These are phyloP conservation scores for Chloropsis cyanopogon DNA, from an alignment of 2,113 vertebrate genomes.

Conservation along the genomic window DNA sequence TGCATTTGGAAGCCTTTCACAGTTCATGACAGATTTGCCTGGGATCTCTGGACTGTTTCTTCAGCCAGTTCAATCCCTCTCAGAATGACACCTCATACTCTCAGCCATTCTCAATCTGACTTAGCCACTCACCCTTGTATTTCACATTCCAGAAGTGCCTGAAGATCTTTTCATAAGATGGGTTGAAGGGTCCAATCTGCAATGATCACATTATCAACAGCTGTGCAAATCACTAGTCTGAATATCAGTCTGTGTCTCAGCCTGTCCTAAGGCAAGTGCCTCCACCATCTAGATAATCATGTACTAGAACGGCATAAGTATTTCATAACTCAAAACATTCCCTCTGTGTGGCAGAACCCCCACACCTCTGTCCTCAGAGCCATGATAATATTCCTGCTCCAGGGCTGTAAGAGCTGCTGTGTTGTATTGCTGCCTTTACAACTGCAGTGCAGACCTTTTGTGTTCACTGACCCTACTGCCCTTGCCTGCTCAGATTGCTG, in stretches of 20 bases:
- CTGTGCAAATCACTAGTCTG: neutral
- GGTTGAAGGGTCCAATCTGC: slow-evolving; percentile 85
- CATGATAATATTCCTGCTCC: neutral
- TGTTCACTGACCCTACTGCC: neutral
- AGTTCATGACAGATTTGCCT: neutral
- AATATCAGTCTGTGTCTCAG: neutral
- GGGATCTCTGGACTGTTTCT: neutral
- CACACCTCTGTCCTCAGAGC: neutral
- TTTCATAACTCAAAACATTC: neutral
- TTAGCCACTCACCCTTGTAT: slow-evolving; percentile 80
- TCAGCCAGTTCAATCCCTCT: neutral
- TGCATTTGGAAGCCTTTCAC: neutral
- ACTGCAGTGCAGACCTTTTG: neutral
- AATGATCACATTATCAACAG: slow-evolving; percentile 28
- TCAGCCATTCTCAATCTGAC: neutral
- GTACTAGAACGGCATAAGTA: neutral
- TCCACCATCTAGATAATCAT: neutral
- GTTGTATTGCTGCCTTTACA: neutral
- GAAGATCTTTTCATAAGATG: slow-evolving; percentile 85
- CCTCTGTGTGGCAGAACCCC: too few relatives aligned
- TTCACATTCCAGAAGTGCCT: slow-evolving; percentile 80
- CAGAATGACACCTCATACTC: neutral
- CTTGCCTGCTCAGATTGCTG: neutral
- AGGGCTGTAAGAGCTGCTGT: neutral
- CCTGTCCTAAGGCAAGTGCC: neutral